Base-by-base conservation (phyloP, 30 jellyfish, hydroid and myxozoan species). In the Cassiopea andromeda region DNA sequence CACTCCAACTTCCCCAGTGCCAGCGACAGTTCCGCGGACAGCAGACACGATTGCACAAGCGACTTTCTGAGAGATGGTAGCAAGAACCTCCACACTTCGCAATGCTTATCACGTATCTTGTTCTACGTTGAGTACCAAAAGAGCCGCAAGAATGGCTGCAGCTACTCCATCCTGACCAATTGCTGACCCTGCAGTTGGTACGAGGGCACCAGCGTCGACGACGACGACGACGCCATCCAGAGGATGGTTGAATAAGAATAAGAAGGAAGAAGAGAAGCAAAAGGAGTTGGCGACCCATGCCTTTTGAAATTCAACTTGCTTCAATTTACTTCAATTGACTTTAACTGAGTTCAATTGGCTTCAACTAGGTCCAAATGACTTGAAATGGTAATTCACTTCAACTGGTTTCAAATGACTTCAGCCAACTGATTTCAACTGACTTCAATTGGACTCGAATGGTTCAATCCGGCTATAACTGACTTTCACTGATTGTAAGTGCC, bases 1-100 rank as follows among this genome's bases (percentile, higher is more conserved):
- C 67, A 7, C 88, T 78, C 88, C 88, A 79, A 54, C 48, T 66
- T 15, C 57, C 73, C 88, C 88, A 79, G 17, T 58, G 2, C 71
- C 71, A 60, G 19, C 10, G 47, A 17, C 88, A 79, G 47, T 79
- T 54, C 43, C n/a, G 57, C 18, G 71, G 71, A 43, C 88, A 79
- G 44, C 88, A 79, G 48, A 38, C 75, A 15, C 60, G 60, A 44
- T 60, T n/a, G 27, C 88, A 79, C 12, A 1, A 27, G 13, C 67
- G 71, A 18, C 44, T 43, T 17, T 79, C 75, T 15, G 88, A 45
- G n/a, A 79, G 88, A 43, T 69, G 2, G 43, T 58, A 60, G 47
- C 88, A 79, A 44, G 77, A n/a, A 46, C 88, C 73, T 58, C 88
- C 88, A 18, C 88, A 79, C 9, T 48, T 15, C 61, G 43, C 50